Conservation (phyloP, 2,797 vertebrate species). For the Dermochelys coriacea region DNA sequence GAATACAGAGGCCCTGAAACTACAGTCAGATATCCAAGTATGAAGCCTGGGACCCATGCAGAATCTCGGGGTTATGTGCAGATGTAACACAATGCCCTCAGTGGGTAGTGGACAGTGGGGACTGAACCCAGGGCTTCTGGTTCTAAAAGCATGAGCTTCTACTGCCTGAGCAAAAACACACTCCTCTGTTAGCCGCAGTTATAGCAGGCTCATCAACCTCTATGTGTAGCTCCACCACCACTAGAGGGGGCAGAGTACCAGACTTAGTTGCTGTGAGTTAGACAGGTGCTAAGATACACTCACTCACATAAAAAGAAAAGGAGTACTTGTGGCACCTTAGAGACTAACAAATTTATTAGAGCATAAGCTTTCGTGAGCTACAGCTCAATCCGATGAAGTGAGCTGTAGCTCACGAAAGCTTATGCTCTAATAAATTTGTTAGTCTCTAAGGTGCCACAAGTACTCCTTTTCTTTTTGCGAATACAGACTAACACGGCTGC, state of each 20-base stretch:
- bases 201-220: neutral
- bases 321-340: too few species aligned
- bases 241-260: neutral
- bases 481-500: too few species aligned
- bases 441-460: too few species aligned
- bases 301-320: neutral
- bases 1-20: neutral
- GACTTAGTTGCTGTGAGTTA: neutral
- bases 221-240: neutral
- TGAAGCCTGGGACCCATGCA: neutral
- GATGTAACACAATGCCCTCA: neutral
- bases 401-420: too few species aligned
- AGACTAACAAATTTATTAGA: too few species aligned
- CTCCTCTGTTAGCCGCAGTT: neutral
- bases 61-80: neutral
- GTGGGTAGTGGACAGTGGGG: neutral
- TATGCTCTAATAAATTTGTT: too few species aligned
- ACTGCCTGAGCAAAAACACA: neutral
- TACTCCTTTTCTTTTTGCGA: too few species aligned
- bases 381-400: too few species aligned
- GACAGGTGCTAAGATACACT: neutral
- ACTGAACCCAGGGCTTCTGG: neutral
- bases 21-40: neutral
- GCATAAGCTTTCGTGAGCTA: too few species aligned
- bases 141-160: neutral